Base-by-base conservation (phyloP, 1,140 invertebrate species). In the Halictus rubicundus region DNA sequence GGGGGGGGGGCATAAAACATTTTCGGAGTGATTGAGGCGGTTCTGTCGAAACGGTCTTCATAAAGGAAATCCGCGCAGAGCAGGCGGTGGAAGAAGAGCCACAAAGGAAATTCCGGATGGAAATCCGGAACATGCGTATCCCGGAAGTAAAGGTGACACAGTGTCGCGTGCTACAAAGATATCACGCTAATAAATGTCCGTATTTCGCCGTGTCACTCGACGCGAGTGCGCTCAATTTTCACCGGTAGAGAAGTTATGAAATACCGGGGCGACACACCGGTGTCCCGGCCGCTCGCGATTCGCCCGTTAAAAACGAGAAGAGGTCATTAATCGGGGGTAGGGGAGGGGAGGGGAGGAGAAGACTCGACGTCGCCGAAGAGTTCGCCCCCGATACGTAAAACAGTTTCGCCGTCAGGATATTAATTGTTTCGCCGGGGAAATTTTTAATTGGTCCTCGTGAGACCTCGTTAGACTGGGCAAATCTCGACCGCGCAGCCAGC, bases 361-460 rank as follows among this genome's bases (percentile, higher is more conserved):
- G 68, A 52, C 60, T 72, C 52, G 61, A 72, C 52, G 60, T 77
- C 80, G 61, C 39, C 14, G 25, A 68, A 70, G 42, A 23, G 5
- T 19, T 25, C 10, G 25, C 4, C 25, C 7, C 5, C 1, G 57
- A 46, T 57, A 46, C 54, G 54, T 57, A 52, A 52, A 72, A 49
- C 57, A 25, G 23, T 63, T 63, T n/a, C 42, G 61, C 57, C 14
- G 32, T 57, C 27, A 42, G 61, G 12, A 84, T 68, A 76, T 72
- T 80, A 76, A 76, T 71, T 59, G 68, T 83, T 83, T 68, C 64
- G 49, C 57, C 14, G 25, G 16, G 2, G 42, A 25, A 71, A 84
- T 76, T 76, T 83, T 84, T 80, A 84, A 84, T 84, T 75, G 57
- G 37, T 80, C 66, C 71, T 70, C 57, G 65, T 49, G 16, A 52